Evolutionary conservation across 1,140 invertebrate genomes (phyloP), one percentile per base, ranked within the genome.

Genomic region (Aphelenchoides avenae): DNA sequence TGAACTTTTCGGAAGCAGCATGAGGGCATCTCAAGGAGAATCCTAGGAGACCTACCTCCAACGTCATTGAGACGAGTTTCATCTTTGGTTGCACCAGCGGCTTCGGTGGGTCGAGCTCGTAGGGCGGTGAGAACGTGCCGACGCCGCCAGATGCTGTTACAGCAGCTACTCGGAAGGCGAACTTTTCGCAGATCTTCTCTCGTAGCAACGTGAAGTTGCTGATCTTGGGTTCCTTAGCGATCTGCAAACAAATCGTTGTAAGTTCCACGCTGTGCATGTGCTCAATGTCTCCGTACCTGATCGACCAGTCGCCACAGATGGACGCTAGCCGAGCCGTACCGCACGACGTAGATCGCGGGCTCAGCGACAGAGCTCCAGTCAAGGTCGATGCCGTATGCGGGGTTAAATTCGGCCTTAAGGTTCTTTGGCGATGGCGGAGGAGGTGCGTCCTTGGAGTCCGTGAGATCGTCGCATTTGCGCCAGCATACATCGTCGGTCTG

Each of bases 381-480:
- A n/a, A n/a, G n/a, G n/a, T n/a, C n/a, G n/a, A n/a, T n/a, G n/a
- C n/a, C n/a, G n/a, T n/a, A n/a, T n/a, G n/a, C n/a, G n/a, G n/a
- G n/a, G n/a, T n/a, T n/a, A n/a, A n/a, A n/a, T n/a, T 26, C 20
- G 27, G 42, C 57, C 31, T 39, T 41, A 3, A 65, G 43, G 27
- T 64, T 49, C 30, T 26, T 43, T n/a, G 41, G 39, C 3, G 27
- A 41, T 31, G 36, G 30, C 6, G 54, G 24, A 51, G 29, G 41
- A 20, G 34, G 44, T 7, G 22, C 30, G 9, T n/a, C 24, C 9
- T 63, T 48, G 31, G 31, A 2, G 40, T 15, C n/a, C 22, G 5
- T 36, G 18, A 66, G 36, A 50, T 66, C 58, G n/a, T 70, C 64
- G 44, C 64, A 66, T 18, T 39, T 49, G 3, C 33, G 29, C 64